Conservation (phyloP, 2,113 vertebrate genomes). For the Pterocles burchelli region DNA sequence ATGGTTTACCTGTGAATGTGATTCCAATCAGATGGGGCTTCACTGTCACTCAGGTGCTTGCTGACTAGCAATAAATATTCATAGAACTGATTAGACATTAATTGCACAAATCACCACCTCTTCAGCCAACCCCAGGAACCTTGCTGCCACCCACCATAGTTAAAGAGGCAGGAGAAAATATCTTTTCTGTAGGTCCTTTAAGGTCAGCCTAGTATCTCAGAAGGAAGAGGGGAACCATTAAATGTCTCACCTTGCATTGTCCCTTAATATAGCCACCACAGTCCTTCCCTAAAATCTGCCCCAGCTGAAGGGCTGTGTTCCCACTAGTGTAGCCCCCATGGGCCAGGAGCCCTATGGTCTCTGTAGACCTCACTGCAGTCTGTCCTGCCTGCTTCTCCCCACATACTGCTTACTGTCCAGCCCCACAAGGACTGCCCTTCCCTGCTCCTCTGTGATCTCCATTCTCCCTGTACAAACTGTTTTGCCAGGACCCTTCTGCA, state of each 20-base stretch:
- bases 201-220: not conserved
- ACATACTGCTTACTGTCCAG: not conserved
- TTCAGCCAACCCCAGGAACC: conserved; percentile 33
- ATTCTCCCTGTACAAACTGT: not conserved
- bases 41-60: conserved; percentile 34
- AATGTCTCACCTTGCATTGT: not conserved
- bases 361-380: not conserved
- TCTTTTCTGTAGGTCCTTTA: not conserved
- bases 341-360: not conserved
- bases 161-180: not conserved
- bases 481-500: not conserved
- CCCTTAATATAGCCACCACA: not conserved
- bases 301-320: not conserved
- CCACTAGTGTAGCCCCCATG: not conserved
- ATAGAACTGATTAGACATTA: conserved; percentile 67
- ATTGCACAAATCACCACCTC: conserved; percentile 59
- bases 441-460: not conserved
- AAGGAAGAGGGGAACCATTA: not conserved
- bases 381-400: not conserved
- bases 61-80: conserved; percentile 69
- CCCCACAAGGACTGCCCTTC: not conserved
- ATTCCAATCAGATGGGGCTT: not conserved
- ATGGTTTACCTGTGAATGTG: conserved; percentile 5
- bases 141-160: not conserved
- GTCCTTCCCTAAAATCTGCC: not conserved